A percentile compares a stretch with the other conserved stretches of the same genome.
These are phyloP conservation scores for Tetragnatha montana DNA, from an alignment of 2,888 invertebrate species.

Conservation along the genomic window DNA sequence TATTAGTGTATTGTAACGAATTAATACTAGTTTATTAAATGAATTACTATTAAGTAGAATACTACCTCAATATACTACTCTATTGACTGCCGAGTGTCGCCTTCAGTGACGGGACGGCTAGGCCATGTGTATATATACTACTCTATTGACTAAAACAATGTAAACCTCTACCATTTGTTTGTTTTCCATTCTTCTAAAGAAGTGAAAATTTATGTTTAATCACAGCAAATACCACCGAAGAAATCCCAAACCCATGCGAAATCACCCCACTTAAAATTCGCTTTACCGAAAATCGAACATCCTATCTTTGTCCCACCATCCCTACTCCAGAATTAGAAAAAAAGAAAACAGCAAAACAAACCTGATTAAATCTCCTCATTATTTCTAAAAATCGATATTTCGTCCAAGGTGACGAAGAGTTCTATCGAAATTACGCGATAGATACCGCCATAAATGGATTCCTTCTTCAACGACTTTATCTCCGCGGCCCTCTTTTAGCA, in stretches of 20 bases:
- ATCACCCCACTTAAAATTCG: background rate
- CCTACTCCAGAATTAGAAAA: conserved; percentile 31
- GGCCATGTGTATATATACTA: too few species aligned
- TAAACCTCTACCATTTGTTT: too few species aligned
- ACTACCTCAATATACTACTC: too few species aligned
- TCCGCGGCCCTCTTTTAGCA: background rate
- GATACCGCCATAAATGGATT: conserved; percentile 41
- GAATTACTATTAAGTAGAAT: too few species aligned
- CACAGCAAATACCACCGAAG: background rate
- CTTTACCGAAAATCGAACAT: background rate
- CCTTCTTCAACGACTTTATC: conserved; percentile 10
- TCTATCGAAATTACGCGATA: conserved; percentile 14
- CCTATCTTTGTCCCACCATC: background rate
- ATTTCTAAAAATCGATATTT: conserved; percentile 31
- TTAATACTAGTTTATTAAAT: too few species aligned
- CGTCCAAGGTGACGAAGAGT: conserved; percentile 6
- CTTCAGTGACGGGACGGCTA: too few species aligned
- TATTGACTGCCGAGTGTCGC: too few species aligned
- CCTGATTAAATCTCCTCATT: conserved; percentile 47
- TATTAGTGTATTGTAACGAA: too few species aligned
- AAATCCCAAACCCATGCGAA: background rate
- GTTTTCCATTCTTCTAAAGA: background rate
- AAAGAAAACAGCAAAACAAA: conserved; percentile 34
- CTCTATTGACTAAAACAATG: too few species aligned
- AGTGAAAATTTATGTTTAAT: background rate